Base-by-base conservation (phyloP, 1,140 invertebrate genomes). In the Zaprionus nigranus region DNA sequence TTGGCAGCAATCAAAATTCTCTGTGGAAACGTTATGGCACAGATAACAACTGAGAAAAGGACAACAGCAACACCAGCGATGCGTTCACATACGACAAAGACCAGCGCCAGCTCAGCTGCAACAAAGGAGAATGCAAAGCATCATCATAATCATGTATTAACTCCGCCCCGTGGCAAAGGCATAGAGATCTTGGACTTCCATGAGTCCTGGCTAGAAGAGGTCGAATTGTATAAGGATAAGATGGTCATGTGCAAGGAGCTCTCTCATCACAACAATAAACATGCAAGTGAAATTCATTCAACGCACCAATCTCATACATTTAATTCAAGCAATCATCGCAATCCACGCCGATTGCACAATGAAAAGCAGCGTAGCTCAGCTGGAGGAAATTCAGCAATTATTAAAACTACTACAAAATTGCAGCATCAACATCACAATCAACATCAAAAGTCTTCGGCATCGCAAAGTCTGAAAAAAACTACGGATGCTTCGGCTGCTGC, bases 161-260 rank as follows among this genome's bases (percentile, higher is more conserved):
- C 49, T 1, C 49, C 58, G 22, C 17, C 75, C 34, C 73, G 64
- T 22, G 73, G 86, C 49, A 91, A 91, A 61, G 87, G 90, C 51
- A 78, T 92, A n/a, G 91, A 92, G 58, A 92, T 92, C 6, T 64
- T 91, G 20, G 91, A 92, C 53, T 92, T 92, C 43, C 91, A 92
- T 20, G 91, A 92, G 20, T 92, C 91, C 15, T 92, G 91, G 91
- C 76, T 92, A 53, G 90, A 92, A 51, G 91, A 92, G 70, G 86
- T 92, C 13, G 90, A 92, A 56, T 36, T 91, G 2, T 92, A 92
- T 49, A 92, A 92, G 63, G 91, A 92, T 53, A 88, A 86, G 34
- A 64, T 92, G 77, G 74, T 85, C 20, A 78, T 73, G 64, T 61
- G 77, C 72, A 91, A 91, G 26, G 85, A 88, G 54, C 51, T 84